These are phyloP conservation scores for Seriola quinqueradiata DNA, from an alignment of 2,113 vertebrate genomes.

Conservation along the genomic window DNA sequence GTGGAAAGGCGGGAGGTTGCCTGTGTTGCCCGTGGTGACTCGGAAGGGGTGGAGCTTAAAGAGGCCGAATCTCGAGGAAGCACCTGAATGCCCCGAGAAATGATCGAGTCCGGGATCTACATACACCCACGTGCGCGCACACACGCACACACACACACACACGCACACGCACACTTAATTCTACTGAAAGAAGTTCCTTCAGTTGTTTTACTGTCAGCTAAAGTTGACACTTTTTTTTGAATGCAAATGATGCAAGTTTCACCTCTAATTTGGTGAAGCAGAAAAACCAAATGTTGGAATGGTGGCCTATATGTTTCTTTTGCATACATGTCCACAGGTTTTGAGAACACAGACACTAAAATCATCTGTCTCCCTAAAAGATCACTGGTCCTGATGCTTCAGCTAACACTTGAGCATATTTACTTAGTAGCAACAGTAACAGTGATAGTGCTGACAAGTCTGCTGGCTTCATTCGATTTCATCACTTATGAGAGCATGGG, in stretches of 20 bases:
- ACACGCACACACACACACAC: slow-evolving; percentile 19
- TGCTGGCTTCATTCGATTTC: no score
- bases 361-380: no score
- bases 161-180: slow-evolving; percentile 31
- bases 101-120: slow-evolving; percentile 97
- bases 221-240: slow-evolving; percentile 8
- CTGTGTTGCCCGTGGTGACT: slow-evolving; percentile 96
- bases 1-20: slow-evolving; percentile 98
- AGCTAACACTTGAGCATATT: no score
- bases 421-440: no score
- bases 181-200: slow-evolving; percentile 14
- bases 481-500: no score
- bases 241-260: not conserved
- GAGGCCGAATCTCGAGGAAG: slow-evolving; percentile 98
- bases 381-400: no score
- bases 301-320: not conserved
- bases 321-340: not conserved
- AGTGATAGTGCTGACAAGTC: no score
- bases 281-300: not conserved
- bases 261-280: not conserved
- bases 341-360: not conserved
- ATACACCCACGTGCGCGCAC: slow-evolving; percentile 19
- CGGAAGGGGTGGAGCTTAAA: slow-evolving; percentile 98
- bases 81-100: slow-evolving; percentile 98
- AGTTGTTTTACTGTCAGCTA: slow-evolving; percentile 20